Evolutionary conservation across 2,113 vertebrate genomes (phyloP).

Genomic region (Ariopsis seemanni): DNA sequence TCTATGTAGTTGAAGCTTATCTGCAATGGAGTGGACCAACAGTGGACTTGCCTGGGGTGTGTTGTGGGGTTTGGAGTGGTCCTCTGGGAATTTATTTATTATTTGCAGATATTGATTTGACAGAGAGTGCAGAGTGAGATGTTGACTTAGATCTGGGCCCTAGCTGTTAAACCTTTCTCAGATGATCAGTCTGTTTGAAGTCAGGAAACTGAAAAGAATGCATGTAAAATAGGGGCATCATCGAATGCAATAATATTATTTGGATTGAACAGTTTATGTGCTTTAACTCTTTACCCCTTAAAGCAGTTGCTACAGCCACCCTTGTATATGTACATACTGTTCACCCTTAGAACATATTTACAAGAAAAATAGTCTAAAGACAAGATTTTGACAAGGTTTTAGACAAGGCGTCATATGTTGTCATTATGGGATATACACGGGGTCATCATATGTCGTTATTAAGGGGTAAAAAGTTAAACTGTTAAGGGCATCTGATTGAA

Average conservation of each 20-base stretch:
- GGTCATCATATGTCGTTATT: too few relatives aligned
- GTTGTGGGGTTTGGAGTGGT: constrained; percentile 82
- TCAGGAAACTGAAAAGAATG: background rate
- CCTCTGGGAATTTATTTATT: constrained; percentile 98
- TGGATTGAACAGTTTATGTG: background rate
- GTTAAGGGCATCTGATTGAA: background rate
- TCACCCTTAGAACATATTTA: too few relatives aligned
- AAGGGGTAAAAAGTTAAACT: background rate
- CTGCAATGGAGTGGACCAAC: constrained; percentile 92
- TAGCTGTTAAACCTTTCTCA: constrained; percentile 80
- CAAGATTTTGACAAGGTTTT: too few relatives aligned
- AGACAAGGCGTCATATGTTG: too few relatives aligned
- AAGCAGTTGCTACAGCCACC: too few relatives aligned
- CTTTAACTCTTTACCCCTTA: background rate
- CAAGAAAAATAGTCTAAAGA: too few relatives aligned
- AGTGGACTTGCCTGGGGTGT: constrained; percentile 80
- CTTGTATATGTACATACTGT: too few relatives aligned
- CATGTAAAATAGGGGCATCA: background rate
- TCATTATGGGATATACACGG: too few relatives aligned
- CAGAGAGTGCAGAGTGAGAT: constrained; percentile 81
- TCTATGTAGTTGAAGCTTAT: constrained; percentile 83
- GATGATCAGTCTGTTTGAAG: constrained; percentile 13
- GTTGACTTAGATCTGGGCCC: constrained; percentile 81
- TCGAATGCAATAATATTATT: background rate
- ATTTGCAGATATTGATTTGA: constrained; percentile 99